A percentile compares a stretch with the other conserved stretches of the same genome.
These are phyloP conservation scores for Tiliacea citrago DNA, from an alignment of 2,888 invertebrate genomes.

Conservation along the genomic window DNA sequence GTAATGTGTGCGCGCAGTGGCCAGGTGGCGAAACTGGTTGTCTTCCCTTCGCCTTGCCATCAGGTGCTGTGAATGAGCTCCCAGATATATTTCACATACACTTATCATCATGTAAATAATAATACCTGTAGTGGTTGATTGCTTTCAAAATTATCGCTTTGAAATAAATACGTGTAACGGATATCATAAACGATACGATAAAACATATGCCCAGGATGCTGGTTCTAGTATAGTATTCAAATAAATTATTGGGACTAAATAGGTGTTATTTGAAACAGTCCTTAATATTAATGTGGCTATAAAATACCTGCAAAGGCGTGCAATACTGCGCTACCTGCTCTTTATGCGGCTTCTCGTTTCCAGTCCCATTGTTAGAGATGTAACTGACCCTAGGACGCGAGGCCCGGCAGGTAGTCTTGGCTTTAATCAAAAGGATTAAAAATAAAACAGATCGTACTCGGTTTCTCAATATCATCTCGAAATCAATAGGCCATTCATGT, in stretches of 20 bases:
- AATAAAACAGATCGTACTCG: conserved; percentile 27
- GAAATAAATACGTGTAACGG: not conserved
- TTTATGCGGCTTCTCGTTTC: conserved; percentile 69
- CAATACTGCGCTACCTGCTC: conserved; percentile 60
- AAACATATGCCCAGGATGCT: conserved; percentile 16
- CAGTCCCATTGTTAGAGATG: conserved; percentile 78
- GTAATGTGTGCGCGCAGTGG: conserved; percentile 70
- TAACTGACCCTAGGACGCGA: conserved; percentile 77
- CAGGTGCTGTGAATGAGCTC: conserved; percentile 77
- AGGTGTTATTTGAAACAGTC: conserved; percentile 45
- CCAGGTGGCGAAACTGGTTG: conserved; percentile 87
- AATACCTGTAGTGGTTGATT: not conserved
- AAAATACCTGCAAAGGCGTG: conserved; percentile 67
- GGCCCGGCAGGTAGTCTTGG: conserved; percentile 76
- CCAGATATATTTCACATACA: conserved; percentile 70
- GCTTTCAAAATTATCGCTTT: not conserved
- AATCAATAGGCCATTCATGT: conserved; percentile 56
- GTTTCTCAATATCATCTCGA: conserved; percentile 42
- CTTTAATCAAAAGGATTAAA: conserved; percentile 60
- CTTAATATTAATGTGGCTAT: conserved; percentile 56
- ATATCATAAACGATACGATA: not conserved
- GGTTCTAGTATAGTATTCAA: conserved; percentile 15
- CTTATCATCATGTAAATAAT: conserved; percentile 14
- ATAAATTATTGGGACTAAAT: conserved; percentile 23
- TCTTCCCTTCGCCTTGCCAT: conserved; percentile 74